Percentiles rank a stretch among this genome's conserved stretches.
These are phyloP conservation scores for Campodea augens DNA, from an alignment of 1,140 invertebrate species.

Conservation along the genomic window DNA sequence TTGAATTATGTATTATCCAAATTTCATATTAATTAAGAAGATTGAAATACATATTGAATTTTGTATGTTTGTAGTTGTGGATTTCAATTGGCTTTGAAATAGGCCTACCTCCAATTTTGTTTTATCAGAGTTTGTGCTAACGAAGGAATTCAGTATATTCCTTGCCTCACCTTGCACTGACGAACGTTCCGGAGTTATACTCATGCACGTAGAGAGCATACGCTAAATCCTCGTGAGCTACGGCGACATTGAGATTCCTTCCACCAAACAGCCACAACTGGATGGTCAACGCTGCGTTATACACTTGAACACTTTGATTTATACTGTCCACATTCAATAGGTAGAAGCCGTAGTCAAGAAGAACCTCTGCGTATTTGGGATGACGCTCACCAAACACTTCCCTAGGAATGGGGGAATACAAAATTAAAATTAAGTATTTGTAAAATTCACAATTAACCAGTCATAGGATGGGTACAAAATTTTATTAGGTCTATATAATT, in stretches of 20 bases:
- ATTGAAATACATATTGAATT: too few species aligned
- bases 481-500: too few species aligned
- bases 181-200: slow-evolving; percentile 71
- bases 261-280: slow-evolving; percentile 58
- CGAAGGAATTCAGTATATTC: neutral
- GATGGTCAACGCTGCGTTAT: slow-evolving; percentile 58
- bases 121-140: neutral
- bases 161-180: slow-evolving; percentile 46
- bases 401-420: too few species aligned
- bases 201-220: slow-evolving; percentile 81
- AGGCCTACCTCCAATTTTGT: neutral
- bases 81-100: too few species aligned
- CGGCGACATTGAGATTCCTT: slow-evolving; percentile 65
- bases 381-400: slow-evolving; percentile 25
- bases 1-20: too few species aligned
- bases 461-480: too few species aligned
- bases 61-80: too few species aligned
- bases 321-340: slow-evolving; percentile 74
- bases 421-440: too few species aligned
- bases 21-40: too few species aligned
- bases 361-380: slow-evolving; percentile 58
- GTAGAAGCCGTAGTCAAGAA: slow-evolving; percentile 77
- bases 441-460: too few species aligned
- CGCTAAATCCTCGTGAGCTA: slow-evolving; percentile 72
- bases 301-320: slow-evolving; percentile 56